Percentiles rank a stretch among this genome's conserved stretches.
These are phyloP conservation scores for Labeo catla DNA, from an alignment of 2,113 vertebrate genomes.

Conservation along the genomic window DNA sequence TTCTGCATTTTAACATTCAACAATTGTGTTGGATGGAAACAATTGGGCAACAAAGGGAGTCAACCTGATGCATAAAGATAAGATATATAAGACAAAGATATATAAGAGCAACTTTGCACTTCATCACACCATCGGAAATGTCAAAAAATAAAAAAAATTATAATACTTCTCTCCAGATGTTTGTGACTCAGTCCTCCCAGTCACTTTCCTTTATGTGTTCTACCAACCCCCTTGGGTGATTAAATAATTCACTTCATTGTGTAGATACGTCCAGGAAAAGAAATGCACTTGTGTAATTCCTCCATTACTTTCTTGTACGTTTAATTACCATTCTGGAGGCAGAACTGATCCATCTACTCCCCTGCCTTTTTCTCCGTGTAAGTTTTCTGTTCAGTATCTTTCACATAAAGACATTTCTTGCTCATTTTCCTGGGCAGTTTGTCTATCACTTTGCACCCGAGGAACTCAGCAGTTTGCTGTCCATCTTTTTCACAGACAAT, in stretches of 20 bases:
- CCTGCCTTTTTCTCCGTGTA: not conserved
- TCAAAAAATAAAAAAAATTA: no score
- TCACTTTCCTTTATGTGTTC: not conserved
- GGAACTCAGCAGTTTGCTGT: not conserved
- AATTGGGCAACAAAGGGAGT: not conserved
- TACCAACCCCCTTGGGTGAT: not conserved
- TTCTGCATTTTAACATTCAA: slow-evolving; percentile 18
- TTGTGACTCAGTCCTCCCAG: not conserved
- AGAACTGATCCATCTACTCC: slow-evolving; percentile 9
- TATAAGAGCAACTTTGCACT: no score
- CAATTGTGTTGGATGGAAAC: not conserved
- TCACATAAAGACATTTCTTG: not conserved
- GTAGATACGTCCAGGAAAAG: not conserved
- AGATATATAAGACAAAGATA: no score
- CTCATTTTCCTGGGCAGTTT: not conserved
- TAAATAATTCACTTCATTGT: slow-evolving; percentile 39
- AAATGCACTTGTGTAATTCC: slow-evolving; percentile 26
- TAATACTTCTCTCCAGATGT: not conserved
- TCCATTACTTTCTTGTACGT: slow-evolving; percentile 33
- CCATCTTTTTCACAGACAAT: not conserved
- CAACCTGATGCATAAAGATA: not conserved
- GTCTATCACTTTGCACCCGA: no score
- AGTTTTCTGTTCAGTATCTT: not conserved
- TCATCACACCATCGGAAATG: no score
- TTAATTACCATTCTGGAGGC: slow-evolving; percentile 42